Conservation (phyloP, 2,797 vertebrate species). For the Threskiornis aethiopicus region DNA sequence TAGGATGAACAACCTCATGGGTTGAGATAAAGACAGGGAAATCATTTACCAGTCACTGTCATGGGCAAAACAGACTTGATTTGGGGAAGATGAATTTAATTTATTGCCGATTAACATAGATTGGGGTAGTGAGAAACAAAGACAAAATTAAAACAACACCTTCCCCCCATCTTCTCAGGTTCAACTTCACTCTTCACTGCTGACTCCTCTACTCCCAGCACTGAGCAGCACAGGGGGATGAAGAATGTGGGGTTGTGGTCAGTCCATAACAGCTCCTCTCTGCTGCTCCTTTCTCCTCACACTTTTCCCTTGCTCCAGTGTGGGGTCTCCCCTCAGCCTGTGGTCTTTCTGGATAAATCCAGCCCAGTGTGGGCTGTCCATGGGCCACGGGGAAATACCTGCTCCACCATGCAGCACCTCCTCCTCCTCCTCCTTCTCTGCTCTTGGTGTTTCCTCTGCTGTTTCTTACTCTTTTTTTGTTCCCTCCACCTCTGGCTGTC, state of each 20-base stretch:
- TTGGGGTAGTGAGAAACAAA: not conserved
- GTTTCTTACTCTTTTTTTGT: not conserved
- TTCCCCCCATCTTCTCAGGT: not conserved
- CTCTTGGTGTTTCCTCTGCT: not conserved
- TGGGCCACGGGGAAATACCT: not conserved
- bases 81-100: not conserved
- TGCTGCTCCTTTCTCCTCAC: not conserved
- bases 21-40: not conserved
- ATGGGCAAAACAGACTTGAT: not conserved
- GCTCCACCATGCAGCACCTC: not conserved
- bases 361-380: not conserved
- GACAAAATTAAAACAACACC: not conserved
- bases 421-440: not conserved
- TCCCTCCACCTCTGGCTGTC: not conserved
- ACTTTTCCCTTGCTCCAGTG: not conserved
- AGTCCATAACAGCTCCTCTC: not conserved
- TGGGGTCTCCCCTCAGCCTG: not conserved
- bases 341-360: not conserved
- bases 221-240: fast-evolving
- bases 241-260: not conserved
- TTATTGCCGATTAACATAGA: not conserved
- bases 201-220: fast-evolving
- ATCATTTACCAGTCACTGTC: fast-evolving
- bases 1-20: not conserved
- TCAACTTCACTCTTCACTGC: not conserved